These are phyloP conservation scores for Ianthella basta DNA, from an alignment of 37 sponge, comb jelly and placozoan species.

Conservation along the genomic window DNA sequence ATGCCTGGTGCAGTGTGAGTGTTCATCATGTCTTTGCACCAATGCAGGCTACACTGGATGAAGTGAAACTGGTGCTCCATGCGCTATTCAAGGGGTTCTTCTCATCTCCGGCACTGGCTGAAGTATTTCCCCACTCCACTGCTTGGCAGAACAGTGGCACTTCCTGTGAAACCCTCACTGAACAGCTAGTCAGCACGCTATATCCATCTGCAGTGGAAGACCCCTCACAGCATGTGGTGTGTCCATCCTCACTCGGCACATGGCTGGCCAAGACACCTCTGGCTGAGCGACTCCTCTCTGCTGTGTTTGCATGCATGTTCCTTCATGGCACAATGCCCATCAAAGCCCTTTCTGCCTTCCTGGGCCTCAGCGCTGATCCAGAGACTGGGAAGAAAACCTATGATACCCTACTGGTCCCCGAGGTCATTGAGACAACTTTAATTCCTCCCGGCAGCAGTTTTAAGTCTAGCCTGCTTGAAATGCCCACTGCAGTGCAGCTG, in stretches of 20 bases:
- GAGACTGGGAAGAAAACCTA: conserved; percentile 2
- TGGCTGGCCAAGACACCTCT: neutral
- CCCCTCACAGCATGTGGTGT: neutral
- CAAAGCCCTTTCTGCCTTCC: neutral
- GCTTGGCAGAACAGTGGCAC: neutral
- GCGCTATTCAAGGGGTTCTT: too few relatives aligned
- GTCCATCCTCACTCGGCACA: neutral
- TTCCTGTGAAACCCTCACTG: neutral
- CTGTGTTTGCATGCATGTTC: conserved; percentile 17
- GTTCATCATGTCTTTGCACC: too few relatives aligned
- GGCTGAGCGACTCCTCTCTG: neutral
- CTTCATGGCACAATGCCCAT: neutral
- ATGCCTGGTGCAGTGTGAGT: too few relatives aligned
- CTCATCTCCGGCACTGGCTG: neutral
- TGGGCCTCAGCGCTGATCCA: neutral
- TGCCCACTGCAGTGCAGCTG: conserved; percentile 34
- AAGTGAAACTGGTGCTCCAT: too few relatives aligned
- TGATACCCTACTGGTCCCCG: conserved; percentile 13
- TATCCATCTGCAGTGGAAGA: neutral
- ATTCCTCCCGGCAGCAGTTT: conserved; percentile 6
- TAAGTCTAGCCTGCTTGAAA: conserved; percentile 49
- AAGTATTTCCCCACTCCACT: neutral
- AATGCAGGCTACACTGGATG: too few relatives aligned
- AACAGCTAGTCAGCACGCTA: neutral
- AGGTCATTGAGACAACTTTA: neutral